A percentile compares a stretch with the other conserved stretches of the same genome.
phyloP scores from a whole-genome alignment of 1,140 invertebrate genomes.

The Drosophila aff. region DNA sequence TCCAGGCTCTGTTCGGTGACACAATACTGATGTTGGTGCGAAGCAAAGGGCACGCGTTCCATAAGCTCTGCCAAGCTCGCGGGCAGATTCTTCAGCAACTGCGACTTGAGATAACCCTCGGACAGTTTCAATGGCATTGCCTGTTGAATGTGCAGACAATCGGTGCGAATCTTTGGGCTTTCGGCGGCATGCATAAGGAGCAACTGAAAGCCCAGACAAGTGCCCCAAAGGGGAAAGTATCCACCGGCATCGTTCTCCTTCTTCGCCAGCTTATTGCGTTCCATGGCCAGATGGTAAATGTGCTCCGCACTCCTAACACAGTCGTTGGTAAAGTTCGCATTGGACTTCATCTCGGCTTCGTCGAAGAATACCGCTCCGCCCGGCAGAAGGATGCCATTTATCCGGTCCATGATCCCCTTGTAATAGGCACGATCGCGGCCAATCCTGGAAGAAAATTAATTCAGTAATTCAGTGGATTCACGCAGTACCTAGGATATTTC shows the following conservation, averaged over 20 bases:
- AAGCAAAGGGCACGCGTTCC: constrained; percentile 88
- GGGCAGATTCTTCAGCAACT: constrained; percentile 87
- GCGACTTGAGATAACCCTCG: constrained; percentile 85
- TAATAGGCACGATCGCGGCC: constrained; percentile 65
- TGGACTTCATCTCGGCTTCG: constrained; percentile 84
- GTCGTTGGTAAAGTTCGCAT: constrained; percentile 72
- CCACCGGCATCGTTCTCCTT: constrained; percentile 85
- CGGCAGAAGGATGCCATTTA: constrained; percentile 91
- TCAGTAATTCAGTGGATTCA: too few relatives aligned
- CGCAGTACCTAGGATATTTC: too few relatives aligned
- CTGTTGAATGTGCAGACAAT: constrained; percentile 38
- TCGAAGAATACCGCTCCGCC: constrained; percentile 89
- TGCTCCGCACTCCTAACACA: constrained; percentile 87
- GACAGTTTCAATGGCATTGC: constrained; percentile 44
- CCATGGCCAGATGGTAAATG: constrained; percentile 88
- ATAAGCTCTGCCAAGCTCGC: constrained; percentile 87
- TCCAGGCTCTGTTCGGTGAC: constrained; percentile 87
- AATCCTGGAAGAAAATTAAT: constrained; percentile 56
- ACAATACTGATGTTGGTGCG: constrained; percentile 91
- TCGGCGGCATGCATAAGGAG: constrained; percentile 89
- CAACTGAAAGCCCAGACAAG: constrained; percentile 95
- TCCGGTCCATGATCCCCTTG: constrained; percentile 86
- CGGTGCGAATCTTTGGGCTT: constrained; percentile 41
- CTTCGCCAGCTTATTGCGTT: constrained; percentile 87
- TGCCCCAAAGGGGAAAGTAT: constrained; percentile 94